Evolutionary conservation across 92 coral and sea anemone species (phyloP), one percentile per base, ranked within the genome.

Genomic region (Paragorgia papillata): DNA sequence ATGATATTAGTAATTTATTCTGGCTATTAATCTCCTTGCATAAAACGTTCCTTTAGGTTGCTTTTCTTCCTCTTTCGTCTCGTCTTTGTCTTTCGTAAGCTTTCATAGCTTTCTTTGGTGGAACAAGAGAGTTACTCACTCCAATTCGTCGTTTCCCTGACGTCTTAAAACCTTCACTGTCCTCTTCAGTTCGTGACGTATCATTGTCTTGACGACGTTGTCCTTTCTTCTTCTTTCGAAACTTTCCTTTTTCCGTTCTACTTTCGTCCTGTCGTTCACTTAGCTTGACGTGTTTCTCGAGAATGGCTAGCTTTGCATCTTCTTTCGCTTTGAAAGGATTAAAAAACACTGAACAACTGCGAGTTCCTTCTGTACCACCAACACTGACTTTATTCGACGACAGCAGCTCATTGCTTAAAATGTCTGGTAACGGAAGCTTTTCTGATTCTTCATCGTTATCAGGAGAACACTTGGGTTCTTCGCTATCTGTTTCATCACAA

Each of bases 311-410:
- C 65, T 82, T 94, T 65, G 83, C 82, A 79, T 87, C 86, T 69
- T 91, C 98, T 62, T 91, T 90, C 48, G 97, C 98, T 73, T 86
- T 76, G 69, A 83, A 94, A 18, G 98, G 98, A 62, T 94, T 94
- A 61, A 88, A 94, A 81, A 94, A 94, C 32, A 94, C 86, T 2
- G 98, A 94, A 40, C 46, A 8, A 20, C 25, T 30, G 13, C 62
- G 28, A 28, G 19, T 24, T 9, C 28, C 28, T 2, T 33, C 24
- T n/a, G n/a, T n/a, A n/a, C n/a, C n/a, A 19, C 31, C 31, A 17
- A 19, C 77, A 29, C 21, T 29, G 15, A 17, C 20, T 27, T 70
- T 54, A 57, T 12, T 9, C 32, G 62, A 30, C 77, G 26, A 0
- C 37, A 13, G 29, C 46, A 15, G 39, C 0, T 22, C 34, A 12